A percentile compares a stretch with the other conserved stretches of the same genome.
Evolutionary conservation across 2,797 vertebrate genomes (phyloP).

Genomic region (Argyrosomus regius): DNA sequence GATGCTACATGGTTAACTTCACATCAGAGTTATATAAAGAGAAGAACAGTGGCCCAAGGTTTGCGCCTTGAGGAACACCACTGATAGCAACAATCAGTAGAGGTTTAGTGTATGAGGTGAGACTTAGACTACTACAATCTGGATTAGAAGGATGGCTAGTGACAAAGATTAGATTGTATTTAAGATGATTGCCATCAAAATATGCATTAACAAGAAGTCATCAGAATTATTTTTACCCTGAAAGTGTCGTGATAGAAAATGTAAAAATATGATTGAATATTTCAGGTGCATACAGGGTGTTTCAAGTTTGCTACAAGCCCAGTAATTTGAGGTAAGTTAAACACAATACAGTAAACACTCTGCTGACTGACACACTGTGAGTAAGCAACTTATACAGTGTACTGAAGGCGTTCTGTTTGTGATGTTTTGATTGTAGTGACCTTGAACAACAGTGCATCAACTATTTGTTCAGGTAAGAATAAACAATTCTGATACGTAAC

Average conservation of each 20-base stretch:
- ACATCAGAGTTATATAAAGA: not conserved
- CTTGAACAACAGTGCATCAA: slow-evolving; percentile 96
- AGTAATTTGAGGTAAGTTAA: slow-evolving; percentile 87
- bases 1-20: not conserved
- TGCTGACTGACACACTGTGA: not conserved
- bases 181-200: not conserved
- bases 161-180: too few relatives aligned
- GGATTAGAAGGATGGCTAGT: not conserved
- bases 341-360: too few relatives aligned
- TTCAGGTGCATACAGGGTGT: slow-evolving; percentile 91
- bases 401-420: slow-evolving; percentile 2
- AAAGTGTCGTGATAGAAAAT: not conserved
- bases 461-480: slow-evolving; percentile 94
- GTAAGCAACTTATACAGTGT: not conserved
- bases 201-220: not conserved
- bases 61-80: slow-evolving; percentile 13
- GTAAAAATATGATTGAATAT: slow-evolving; percentile 4
- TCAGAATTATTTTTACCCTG: not conserved
- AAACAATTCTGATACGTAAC: not conserved
- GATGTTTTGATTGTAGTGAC: slow-evolving; percentile 83
- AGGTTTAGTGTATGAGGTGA: not conserved
- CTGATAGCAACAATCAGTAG: not conserved
- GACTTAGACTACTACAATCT: too few relatives aligned
- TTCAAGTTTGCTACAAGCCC: slow-evolving; percentile 86
- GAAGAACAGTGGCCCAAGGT: not conserved